Evolutionary conservation across 2,888 invertebrate genomes (phyloP).

Genomic region (Ochlodes sylvanus): DNA sequence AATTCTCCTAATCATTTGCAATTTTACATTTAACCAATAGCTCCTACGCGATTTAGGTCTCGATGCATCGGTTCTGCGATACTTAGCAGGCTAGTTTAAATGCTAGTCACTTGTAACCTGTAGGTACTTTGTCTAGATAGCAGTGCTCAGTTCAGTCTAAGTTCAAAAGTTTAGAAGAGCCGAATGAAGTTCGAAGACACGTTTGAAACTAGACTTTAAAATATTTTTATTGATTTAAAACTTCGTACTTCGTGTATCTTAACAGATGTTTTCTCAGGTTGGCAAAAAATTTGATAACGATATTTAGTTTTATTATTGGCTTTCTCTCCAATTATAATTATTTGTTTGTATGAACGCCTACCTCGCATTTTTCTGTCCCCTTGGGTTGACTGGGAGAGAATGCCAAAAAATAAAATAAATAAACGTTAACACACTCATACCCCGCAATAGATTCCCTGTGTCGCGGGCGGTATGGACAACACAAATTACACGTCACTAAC

Average conservation of each 20-base stretch:
- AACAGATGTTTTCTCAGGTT: too few relatives aligned
- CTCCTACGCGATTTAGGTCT: slow-evolving; percentile 12
- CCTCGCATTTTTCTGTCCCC: too few relatives aligned
- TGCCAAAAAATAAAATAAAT: too few relatives aligned
- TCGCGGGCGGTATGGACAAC: too few relatives aligned
- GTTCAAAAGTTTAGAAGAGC: slow-evolving; percentile 40
- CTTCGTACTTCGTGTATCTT: not conserved
- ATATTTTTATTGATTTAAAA: not conserved
- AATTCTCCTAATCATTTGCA: not conserved
- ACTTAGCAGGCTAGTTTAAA: slow-evolving; percentile 46
- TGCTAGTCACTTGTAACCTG: slow-evolving; percentile 48
- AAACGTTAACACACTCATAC: too few relatives aligned
- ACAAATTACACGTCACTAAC: too few relatives aligned
- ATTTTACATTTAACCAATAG: not conserved
- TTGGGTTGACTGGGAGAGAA: too few relatives aligned
- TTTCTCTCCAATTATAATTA: too few relatives aligned
- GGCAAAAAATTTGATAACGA: too few relatives aligned
- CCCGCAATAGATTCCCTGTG: too few relatives aligned
- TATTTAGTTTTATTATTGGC: too few relatives aligned
- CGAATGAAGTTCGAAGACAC: not conserved
- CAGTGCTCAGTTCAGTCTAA: slow-evolving; percentile 38
- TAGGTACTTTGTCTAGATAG: slow-evolving; percentile 45
- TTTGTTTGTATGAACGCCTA: too few relatives aligned
- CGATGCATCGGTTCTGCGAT: not conserved
- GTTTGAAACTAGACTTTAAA: not conserved